A percentile compares a stretch with the other conserved stretches of the same genome.
phyloP scores from a whole-genome alignment of 2,888 invertebrate genomes.

The Chymomyza amoena region DNA sequence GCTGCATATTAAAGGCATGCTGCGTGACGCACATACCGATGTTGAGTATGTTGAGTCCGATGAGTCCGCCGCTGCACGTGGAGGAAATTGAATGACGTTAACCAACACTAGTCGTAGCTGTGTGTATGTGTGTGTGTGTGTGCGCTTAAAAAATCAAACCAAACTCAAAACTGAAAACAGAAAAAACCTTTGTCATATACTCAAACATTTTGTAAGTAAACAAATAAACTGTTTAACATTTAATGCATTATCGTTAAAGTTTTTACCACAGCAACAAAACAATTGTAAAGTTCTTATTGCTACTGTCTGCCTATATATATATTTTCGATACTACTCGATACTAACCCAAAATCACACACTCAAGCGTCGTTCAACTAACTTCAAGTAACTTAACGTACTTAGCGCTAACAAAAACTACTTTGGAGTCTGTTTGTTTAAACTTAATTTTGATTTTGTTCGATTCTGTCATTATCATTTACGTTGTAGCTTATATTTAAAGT shows the following conservation, averaged over 20 bases:
- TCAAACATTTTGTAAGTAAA: constrained; percentile 69
- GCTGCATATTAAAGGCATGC: constrained; percentile 80
- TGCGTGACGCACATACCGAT: constrained; percentile 80
- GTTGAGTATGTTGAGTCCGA: constrained; percentile 80
- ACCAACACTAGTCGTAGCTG: constrained; percentile 47
- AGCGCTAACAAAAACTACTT: constrained; percentile 61
- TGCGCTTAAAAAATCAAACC: constrained; percentile 12
- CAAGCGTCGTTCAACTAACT: constrained; percentile 50
- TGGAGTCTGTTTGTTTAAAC: constrained; percentile 48
- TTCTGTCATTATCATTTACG: constrained; percentile 37
- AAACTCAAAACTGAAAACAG: constrained; percentile 22
- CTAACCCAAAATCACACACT: constrained; percentile 41
- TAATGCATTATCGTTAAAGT: constrained; percentile 51
- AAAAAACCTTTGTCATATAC: constrained; percentile 29
- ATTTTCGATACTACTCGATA: constrained; percentile 40
- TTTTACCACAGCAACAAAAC: constrained; percentile 49
- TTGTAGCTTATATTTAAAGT: constrained; percentile 55
- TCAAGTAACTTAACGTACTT: constrained; percentile 29
- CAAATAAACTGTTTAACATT: neutral
- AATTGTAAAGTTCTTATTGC: constrained; percentile 48
- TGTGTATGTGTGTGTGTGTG: constrained; percentile 19
- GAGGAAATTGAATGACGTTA: constrained; percentile 58
- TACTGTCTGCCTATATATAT: constrained; percentile 28
- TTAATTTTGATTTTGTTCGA: constrained; percentile 47
- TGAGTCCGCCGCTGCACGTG: constrained; percentile 69